Percentiles rank a stretch among this genome's conserved stretches.
These are phyloP conservation scores for Falco novaeseelandiae DNA, from an alignment of 2,797 vertebrate genomes.

Conservation along the genomic window DNA sequence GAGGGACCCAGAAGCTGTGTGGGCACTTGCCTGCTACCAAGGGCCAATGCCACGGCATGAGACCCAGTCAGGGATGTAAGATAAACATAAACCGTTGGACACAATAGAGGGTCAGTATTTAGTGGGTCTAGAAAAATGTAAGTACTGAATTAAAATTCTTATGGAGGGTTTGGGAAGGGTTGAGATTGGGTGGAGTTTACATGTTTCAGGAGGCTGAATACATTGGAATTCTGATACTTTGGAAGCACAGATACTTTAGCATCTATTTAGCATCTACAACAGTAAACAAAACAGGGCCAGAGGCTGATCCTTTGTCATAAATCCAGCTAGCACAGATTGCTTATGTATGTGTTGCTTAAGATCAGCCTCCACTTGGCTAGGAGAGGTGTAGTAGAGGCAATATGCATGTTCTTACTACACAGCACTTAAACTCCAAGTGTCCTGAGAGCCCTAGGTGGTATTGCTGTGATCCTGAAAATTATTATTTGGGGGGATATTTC, in stretches of 20 bases:
- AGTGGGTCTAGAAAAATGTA: neutral
- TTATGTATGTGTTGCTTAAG: neutral
- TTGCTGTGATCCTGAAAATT: neutral
- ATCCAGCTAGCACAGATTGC: neutral
- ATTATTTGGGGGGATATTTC: neutral
- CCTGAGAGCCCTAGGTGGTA: neutral
- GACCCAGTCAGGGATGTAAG: neutral
- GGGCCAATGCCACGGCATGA: neutral
- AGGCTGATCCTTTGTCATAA: neutral
- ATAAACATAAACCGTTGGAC: rapidly evolving
- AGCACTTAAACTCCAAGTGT: neutral
- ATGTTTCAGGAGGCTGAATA: neutral
- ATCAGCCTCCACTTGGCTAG: neutral
- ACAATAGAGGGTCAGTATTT: neutral
- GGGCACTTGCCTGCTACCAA: neutral
- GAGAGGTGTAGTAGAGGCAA: neutral
- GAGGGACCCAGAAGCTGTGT: neutral
- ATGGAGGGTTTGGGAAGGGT: neutral
- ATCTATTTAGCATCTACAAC: neutral
- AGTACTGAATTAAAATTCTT: neutral
- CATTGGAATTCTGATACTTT: neutral
- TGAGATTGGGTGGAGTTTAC: neutral
- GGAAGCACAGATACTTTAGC: neutral
- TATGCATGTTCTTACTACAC: neutral
- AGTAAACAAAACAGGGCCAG: neutral